These are phyloP conservation scores for Apeltes quadracus DNA, from an alignment of 2,113 vertebrate genomes.

Conservation along the genomic window DNA sequence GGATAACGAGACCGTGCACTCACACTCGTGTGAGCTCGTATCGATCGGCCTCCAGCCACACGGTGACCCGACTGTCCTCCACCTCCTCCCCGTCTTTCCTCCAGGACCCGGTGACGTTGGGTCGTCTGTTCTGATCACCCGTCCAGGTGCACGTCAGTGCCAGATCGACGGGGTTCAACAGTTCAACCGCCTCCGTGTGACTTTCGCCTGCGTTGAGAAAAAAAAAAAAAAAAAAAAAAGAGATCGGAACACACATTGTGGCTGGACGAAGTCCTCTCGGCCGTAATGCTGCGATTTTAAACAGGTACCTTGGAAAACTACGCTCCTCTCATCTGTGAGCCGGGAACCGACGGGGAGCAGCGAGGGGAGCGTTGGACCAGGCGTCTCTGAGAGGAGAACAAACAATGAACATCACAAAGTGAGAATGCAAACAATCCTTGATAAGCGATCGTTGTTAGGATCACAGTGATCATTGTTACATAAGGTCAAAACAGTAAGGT, in stretches of 20 bases:
- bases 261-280: background rate
- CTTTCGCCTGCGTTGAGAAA: slow-evolving; percentile 56
- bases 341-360: background rate
- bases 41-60: slow-evolving; percentile 50
- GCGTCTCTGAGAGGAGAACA: slow-evolving; percentile 39
- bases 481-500: background rate
- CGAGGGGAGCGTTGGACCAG: background rate
- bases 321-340: slow-evolving; percentile 6
- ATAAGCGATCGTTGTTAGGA: background rate
- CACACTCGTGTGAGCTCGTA: slow-evolving; percentile 65
- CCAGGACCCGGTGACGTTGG: slow-evolving; percentile 69
- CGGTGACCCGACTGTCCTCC: slow-evolving; percentile 41
- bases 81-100: slow-evolving; percentile 65
- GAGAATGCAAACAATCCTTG: background rate
- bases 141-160: slow-evolving; percentile 68
- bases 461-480: background rate
- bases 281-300: background rate
- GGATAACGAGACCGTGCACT: slow-evolving; percentile 30
- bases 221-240: background rate
- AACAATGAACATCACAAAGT: background rate
- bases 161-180: slow-evolving; percentile 49
- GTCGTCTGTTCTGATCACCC: slow-evolving; percentile 35
- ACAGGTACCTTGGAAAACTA: slow-evolving; percentile 56
- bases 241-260: background rate
- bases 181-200: slow-evolving; percentile 56